Base-by-base conservation (phyloP, 2,797 vertebrate species). In the Poeciliopsis infans region DNA sequence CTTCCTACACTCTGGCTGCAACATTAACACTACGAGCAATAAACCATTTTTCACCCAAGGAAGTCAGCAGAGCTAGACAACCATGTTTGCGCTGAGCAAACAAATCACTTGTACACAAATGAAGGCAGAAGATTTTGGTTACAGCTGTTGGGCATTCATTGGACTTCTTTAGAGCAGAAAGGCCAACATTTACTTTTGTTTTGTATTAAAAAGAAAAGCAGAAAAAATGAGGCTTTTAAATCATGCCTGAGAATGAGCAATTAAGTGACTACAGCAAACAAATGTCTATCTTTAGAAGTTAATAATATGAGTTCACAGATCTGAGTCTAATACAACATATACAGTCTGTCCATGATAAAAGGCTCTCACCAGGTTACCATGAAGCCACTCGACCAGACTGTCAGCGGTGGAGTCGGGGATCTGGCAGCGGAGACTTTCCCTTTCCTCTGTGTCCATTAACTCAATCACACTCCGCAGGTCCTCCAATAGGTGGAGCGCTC, bases 361-460 rank as follows among this genome's bases (percentile, higher is more conserved):
- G 72, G 6, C 23, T 82, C 91, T 87, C 95, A 99, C 98, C 97
- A 99, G 93, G 59, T 97, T 97, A 79, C 96, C 97, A 72, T 98
- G 98, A 13, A 99, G 97, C 98, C 98, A 99, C 66, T 97, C 97
- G 0, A 96, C 90, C 85, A 99, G 94, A 28, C 95, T 93, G 78
- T 98, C 97, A 0, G 97, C 97, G 0, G 98, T 99, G 0, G 97
- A 97, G 77, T 99, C 97, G 0, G 98, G 98, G 82, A 99, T 95
- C 90, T 99, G 98, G 91, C 97, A 98, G 76, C 98, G 95, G 66
- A 99, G 91, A 25, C 96, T 97, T 68, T 99, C 98, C 83, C 96
- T 96, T 91, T 99, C 98, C 0, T 99, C 98, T 0, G 95, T 89
- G 45, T 98, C 98, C 98, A 99, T 98, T 93, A 99, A 87, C 91